phyloP scores from a whole-genome alignment of 2,113 vertebrate genomes.

The Porphyrio hochstetteri region DNA sequence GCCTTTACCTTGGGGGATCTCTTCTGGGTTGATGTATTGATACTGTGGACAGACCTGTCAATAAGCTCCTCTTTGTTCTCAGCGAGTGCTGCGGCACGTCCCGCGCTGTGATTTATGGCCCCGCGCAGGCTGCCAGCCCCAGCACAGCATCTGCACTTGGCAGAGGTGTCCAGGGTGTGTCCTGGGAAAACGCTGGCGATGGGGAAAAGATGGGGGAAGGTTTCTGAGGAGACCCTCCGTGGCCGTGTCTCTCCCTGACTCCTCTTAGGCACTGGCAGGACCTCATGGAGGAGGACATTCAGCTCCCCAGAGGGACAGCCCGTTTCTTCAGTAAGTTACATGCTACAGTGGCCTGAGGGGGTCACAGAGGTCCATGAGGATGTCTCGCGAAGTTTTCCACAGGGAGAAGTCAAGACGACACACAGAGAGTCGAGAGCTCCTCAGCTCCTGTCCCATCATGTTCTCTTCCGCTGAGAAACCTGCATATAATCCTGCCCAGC shows the following conservation, averaged over 20 bases:
- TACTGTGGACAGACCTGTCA: conserved; percentile 21
- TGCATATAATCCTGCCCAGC: neutral
- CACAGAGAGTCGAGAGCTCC: neutral
- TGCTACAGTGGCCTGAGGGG: neutral
- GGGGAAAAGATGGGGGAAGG: neutral
- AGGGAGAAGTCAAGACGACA: neutral
- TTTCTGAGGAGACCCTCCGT: neutral
- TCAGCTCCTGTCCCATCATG: neutral
- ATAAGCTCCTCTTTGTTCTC: neutral
- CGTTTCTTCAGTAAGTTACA: neutral
- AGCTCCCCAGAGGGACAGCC: neutral
- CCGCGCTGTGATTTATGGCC: neutral
- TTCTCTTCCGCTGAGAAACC: neutral
- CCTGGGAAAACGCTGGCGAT: neutral
- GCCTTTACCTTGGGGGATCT: conserved; percentile 45
- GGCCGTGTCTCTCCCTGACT: neutral
- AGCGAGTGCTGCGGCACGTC: neutral
- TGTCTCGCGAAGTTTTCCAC: neutral
- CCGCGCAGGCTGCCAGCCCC: neutral
- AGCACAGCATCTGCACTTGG: neutral
- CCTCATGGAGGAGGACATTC: neutral
- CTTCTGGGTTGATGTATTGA: neutral
- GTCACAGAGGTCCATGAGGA: neutral
- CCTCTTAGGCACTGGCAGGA: neutral
- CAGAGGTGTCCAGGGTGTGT: neutral